Conservation (phyloP, 2,797 vertebrate species). For the Sebastes trivittatus region DNA sequence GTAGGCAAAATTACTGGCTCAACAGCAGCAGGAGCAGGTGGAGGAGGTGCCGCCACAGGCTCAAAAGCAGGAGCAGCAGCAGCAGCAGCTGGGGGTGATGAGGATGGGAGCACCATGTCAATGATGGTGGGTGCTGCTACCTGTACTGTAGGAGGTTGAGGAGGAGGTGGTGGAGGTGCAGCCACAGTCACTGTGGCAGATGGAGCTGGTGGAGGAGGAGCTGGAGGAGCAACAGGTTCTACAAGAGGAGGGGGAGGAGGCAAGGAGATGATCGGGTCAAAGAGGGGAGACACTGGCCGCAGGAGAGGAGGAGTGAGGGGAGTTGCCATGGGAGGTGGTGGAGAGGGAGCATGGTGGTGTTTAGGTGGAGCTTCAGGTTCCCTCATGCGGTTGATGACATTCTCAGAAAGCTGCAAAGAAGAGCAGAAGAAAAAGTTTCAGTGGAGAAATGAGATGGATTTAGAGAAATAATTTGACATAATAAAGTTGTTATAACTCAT, state of each 20-base stretch:
- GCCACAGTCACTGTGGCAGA: constrained; percentile 49
- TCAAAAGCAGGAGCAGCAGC: constrained; percentile 60
- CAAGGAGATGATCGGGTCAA: constrained; percentile 69
- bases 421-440: constrained; percentile 2
- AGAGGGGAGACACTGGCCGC: constrained; percentile 58
- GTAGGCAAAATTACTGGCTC: constrained; percentile 42
- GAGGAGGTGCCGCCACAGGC: constrained; percentile 33
- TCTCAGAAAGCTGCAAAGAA: constrained; percentile 89
- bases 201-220: constrained; percentile 51
- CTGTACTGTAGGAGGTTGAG: constrained; percentile 63
- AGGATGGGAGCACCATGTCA: constrained; percentile 58
- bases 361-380: constrained; percentile 78
- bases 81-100: constrained; percentile 29
- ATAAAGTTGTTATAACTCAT: neutral
- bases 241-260: constrained; percentile 52
- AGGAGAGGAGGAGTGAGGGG: constrained; percentile 42
- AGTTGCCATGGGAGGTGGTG: constrained; percentile 28
- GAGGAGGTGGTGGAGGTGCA: constrained; percentile 40
- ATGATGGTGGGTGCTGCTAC: constrained; percentile 66
- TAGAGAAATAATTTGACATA: neutral
- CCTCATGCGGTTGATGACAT: constrained; percentile 95
- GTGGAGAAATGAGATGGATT: neutral
- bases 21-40: constrained; percentile 57
- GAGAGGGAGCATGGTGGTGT: constrained; percentile 35
- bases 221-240: constrained; percentile 58